Conservation (phyloP, 2,113 vertebrate genomes). For the Grus americana region DNA sequence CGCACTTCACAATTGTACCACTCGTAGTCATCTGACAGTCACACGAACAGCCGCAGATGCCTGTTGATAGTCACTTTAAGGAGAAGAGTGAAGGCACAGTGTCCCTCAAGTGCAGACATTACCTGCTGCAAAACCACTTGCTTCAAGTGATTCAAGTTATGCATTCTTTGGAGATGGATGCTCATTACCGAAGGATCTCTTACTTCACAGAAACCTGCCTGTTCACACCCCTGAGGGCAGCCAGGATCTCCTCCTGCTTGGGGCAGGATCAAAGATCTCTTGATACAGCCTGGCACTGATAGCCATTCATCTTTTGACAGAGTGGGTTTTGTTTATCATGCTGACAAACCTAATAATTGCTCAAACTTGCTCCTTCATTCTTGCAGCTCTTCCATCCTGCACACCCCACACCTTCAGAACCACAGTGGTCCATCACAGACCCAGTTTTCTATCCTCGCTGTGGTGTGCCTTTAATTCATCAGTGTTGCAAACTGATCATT, state of each 20-base stretch:
- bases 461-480: background rate
- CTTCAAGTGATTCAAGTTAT: background rate
- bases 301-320: background rate
- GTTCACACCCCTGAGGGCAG: background rate
- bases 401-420: background rate
- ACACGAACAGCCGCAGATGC: background rate
- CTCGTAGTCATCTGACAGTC: background rate
- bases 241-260: background rate
- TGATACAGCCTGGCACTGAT: background rate
- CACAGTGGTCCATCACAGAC: background rate
- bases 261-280: background rate
- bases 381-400: background rate
- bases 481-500: accelerated
- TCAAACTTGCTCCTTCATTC: background rate
- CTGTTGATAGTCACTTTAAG: background rate
- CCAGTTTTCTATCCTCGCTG: accelerated
- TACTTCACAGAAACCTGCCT: background rate
- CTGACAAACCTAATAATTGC: background rate
- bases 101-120: background rate
- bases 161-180: background rate
- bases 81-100: background rate
- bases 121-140: background rate
- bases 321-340: background rate
- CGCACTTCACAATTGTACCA: background rate
- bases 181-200: background rate